Evolutionary conservation across 2,113 vertebrate genomes (phyloP).

Genomic region (Albula glossodonta): DNA sequence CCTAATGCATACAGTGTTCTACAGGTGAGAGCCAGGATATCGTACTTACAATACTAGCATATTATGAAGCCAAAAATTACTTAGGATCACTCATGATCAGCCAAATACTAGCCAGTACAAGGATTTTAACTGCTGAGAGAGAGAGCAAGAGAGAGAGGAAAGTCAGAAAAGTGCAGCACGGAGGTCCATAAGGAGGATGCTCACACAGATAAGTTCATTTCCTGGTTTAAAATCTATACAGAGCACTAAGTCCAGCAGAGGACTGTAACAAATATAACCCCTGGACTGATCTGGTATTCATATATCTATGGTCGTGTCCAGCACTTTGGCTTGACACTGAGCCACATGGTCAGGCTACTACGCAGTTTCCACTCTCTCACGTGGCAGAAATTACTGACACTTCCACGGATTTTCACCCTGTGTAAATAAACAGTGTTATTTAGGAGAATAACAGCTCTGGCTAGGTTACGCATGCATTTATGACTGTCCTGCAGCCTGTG

Average conservation of each 20-base stretch:
- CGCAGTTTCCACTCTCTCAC: not conserved
- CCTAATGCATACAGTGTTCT: too few species aligned
- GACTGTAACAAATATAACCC: not conserved
- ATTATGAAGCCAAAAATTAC: too few species aligned
- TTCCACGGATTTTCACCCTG: not conserved
- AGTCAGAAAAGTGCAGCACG: too few species aligned
- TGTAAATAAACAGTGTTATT: not conserved
- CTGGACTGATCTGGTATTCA: not conserved
- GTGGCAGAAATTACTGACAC: not conserved
- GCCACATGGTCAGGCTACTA: not conserved
- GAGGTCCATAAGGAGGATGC: not conserved
- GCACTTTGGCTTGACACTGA: not conserved
- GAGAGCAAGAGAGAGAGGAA: not conserved
- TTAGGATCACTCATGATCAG: too few species aligned
- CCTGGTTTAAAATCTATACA: not conserved
- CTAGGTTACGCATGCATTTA: not conserved
- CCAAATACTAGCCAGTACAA: too few species aligned
- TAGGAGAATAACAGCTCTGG: not conserved
- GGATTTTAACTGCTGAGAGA: too few species aligned
- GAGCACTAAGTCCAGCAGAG: not conserved
- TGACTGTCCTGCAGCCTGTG: too few species aligned
- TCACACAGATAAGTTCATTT: not conserved
- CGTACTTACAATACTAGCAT: too few species aligned
- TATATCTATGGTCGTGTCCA: not conserved
- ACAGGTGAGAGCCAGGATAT: too few species aligned